These are phyloP conservation scores for Lontra canadensis DNA, from an alignment of 2,113 vertebrate genomes.

Conservation along the genomic window DNA sequence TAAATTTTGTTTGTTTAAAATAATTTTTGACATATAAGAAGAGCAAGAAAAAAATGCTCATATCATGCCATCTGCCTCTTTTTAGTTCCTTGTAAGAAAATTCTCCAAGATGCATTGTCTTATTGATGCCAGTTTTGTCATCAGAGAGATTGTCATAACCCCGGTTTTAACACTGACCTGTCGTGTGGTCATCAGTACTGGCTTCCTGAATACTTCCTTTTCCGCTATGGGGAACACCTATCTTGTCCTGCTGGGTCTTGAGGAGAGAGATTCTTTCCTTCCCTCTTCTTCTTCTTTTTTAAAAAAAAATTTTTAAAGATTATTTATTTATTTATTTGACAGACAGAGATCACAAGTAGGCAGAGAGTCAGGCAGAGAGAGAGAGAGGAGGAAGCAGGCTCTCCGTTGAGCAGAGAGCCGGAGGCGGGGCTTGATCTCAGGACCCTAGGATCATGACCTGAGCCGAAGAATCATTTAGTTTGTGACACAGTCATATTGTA, in stretches of 20 bases:
- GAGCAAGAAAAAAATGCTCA: constrained; percentile 38
- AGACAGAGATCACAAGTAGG: too few relatives aligned
- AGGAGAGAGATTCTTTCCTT: background rate
- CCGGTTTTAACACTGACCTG: background rate
- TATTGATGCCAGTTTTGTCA: background rate
- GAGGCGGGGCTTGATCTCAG: fast-evolving
- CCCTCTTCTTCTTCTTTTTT: too few relatives aligned
- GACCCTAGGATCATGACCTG: too few relatives aligned
- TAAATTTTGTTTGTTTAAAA: constrained; percentile 30
- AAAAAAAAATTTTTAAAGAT: too few relatives aligned
- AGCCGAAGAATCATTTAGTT: background rate
- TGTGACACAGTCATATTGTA: background rate
- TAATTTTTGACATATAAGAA: constrained; percentile 37
- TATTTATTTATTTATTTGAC: too few relatives aligned
- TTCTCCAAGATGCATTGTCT: background rate
- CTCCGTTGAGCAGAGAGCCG: too few relatives aligned
- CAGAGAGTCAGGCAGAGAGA: too few relatives aligned
- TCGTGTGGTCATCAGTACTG: background rate
- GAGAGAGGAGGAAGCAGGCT: too few relatives aligned
- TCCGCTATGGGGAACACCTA: background rate
- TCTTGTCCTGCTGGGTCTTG: background rate
- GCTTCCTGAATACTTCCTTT: background rate
- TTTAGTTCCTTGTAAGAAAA: constrained; percentile 59
- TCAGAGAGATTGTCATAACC: background rate
- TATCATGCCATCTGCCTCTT: constrained; percentile 44